Base-by-base conservation (phyloP, 2,113 vertebrate genomes). In the Plectropomus leopardus region DNA sequence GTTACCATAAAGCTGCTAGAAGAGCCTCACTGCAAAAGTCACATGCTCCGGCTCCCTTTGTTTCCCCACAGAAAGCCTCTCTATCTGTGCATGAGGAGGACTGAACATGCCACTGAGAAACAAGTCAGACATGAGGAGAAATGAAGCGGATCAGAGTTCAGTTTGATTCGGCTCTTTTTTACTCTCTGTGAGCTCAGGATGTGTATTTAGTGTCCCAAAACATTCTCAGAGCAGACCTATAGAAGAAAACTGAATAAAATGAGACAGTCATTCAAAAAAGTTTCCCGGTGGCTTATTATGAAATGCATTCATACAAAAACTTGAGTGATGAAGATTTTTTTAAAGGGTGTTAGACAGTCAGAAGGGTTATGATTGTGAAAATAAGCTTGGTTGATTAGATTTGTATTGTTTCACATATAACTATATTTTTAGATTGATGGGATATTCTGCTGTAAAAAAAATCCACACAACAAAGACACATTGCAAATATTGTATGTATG, bases 31-130 rank as follows among this genome's bases (percentile, higher is more conserved):
- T 32, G 40, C 54, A 93, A 95, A 95, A 93, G 89, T 95, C 95
- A 94, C 93, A 93, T 93, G 93, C 76, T 93, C 89, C 26, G 11
- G 59, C 66, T 87, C 77, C 61, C 89, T 93, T 94, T 93, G 91
- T 93, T 86, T 85, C 69, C 69, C 63, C 59, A 80, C 66, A 76
- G 65, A 80, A 60, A 63, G 21, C 72, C 57, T 66, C 36, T 84
- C 45, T 63, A 26, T 51, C 8, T 80, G 69, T 55, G 59, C 44
- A 75, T 3, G 16, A 28, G n/a, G 19, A 45, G n/a, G 28, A 58
- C 34, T 34, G 54, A 60, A 34, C 28, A 59, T 24, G 40, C 23
- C 16, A 51, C 14, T 54, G 34, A 83, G 26, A 17, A 32, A n/a
- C n/a, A 51, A 66, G 47, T 60, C 26, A 21, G 13, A 24, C 51